phyloP scores from a whole-genome alignment of 2,888 invertebrate species.

The Apomyelois bistriatella region DNA sequence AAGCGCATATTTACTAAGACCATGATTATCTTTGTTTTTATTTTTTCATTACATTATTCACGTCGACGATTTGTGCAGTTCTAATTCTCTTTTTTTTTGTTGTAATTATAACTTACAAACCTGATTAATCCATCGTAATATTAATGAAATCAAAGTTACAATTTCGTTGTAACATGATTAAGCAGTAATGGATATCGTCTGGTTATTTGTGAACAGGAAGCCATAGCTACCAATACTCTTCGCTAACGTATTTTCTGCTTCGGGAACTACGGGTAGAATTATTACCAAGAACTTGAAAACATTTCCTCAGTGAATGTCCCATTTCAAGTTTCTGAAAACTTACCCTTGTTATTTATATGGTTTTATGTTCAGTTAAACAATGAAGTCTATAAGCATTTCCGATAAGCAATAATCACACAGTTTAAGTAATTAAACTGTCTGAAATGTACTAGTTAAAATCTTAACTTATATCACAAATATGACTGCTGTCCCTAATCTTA shows the following conservation, averaged over 20 bases:
- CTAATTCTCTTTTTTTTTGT: too few relatives aligned
- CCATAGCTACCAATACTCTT: constrained; percentile 33
- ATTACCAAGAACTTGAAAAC: constrained; percentile 21
- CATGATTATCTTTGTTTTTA: neutral
- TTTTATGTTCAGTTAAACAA: neutral
- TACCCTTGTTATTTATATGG: neutral
- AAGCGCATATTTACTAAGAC: neutral
- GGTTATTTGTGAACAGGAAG: constrained; percentile 61
- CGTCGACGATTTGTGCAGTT: too few relatives aligned
- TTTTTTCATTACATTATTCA: neutral
- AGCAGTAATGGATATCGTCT: constrained; percentile 41
- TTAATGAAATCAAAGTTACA: too few relatives aligned
- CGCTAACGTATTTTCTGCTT: constrained; percentile 28
- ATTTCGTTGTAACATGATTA: constrained; percentile 27
- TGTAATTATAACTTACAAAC: too few relatives aligned
- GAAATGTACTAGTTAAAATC: constrained; percentile 14
- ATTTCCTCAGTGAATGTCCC: neutral
- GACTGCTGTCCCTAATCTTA: constrained; percentile 15
- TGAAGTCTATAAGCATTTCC: too few relatives aligned
- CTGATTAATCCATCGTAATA: too few relatives aligned
- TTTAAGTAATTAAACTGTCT: too few relatives aligned
- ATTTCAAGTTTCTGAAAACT: constrained; percentile 7
- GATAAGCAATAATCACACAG: too few relatives aligned
- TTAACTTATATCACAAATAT: constrained; percentile 14
- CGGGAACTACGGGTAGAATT: constrained; percentile 29